Base-by-base conservation (phyloP, 2,797 vertebrate genomes). In the Enteromius viviparus region DNA sequence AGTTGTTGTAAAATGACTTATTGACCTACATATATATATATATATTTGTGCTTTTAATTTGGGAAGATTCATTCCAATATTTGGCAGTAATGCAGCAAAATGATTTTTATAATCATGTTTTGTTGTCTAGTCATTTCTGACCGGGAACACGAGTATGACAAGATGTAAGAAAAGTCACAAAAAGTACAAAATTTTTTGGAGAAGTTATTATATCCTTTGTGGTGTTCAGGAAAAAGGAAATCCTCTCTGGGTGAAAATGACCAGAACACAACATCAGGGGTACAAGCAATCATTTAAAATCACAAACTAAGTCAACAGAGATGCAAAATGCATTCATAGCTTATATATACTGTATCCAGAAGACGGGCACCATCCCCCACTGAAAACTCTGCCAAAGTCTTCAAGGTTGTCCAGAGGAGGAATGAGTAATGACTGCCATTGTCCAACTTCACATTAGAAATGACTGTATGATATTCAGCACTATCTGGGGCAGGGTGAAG, bases 401-500 rank as follows among this genome's bases (percentile, higher is more conserved):
- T 87, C 82, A 87, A 86, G 78, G 83, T 82, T 87, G 85, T 84
- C 76, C 76, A 78, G 62, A 40, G 78, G 80, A 76, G 76, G 70
- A 79, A 84, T 85, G 62, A 85, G 84, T 84, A 88, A 88, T 88
- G 85, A 87, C 85, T 83, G 77, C 62, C 42, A 75, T 70, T 85
- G 78, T 84, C 84, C 76, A 72, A 85, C 79, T 76, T 84, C 84
- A 87, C 85, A 85, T 85, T 60, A 75, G 81, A 82, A 85, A 85
- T 84, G 80, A 87, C 76, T 76, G 53, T 62, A 70, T 70, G 76
- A 64, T 84, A 87, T 87, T 87, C 85, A 82, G 81, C 77, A 62
- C 82, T 84, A 87, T 85, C 82, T 81, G 66, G 69, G 78, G 80
- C 76, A 84, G 85, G 79, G 75, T 83, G 45, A 75, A 40, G 85